Percentiles rank a stretch among this genome's conserved stretches.
Conservation (phyloP, 2,113 vertebrate species). For the Xenopus tropicalis region UCB_Xtro_10.0 CM004449.2:68776501-68777000, state of each 20-base stretch:
- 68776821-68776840: no score
- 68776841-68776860: background rate
- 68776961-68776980: no score
- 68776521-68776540: constrained; percentile 1
- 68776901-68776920: no score
- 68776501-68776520: constrained; percentile 9
- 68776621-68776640: constrained; percentile 13
- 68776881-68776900: no score
- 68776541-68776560: background rate
- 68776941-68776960: no score
- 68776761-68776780: background rate
- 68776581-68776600: constrained; percentile 3
- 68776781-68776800: background rate
- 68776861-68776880: background rate
- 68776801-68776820: background rate
- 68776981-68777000: no score
- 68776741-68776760: background rate
- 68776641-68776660: background rate
- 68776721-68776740: background rate
- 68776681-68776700: constrained; percentile 4
- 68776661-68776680: constrained; percentile 1
- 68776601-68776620: background rate
- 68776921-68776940: no score
- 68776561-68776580: constrained; percentile 2
- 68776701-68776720: background rate